Evolutionary conservation across 2,888 invertebrate species (phyloP).

Genomic region (Brenthis hecate): DNA sequence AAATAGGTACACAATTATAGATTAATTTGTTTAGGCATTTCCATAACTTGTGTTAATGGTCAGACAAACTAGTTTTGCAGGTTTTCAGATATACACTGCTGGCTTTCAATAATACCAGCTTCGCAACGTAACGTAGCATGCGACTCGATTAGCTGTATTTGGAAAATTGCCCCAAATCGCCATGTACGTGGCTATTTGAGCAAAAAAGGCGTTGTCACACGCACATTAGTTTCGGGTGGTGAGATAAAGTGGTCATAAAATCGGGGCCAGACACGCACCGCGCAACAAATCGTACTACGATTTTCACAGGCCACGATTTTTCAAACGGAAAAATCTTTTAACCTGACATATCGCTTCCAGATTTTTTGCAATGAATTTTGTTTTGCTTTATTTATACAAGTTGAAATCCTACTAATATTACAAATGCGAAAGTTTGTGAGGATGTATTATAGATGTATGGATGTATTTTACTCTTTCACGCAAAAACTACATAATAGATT

Average conservation of each 20-base stretch:
- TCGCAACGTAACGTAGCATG: background rate
- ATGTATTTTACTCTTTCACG: too few relatives aligned
- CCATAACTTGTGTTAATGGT: background rate
- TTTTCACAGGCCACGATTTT: slow-evolving; percentile 24
- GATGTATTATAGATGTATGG: too few relatives aligned
- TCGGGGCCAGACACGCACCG: slow-evolving; percentile 52
- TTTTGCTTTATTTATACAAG: background rate
- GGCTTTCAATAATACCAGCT: too few relatives aligned
- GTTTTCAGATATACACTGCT: too few relatives aligned
- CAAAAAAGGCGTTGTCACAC: slow-evolving; percentile 47
- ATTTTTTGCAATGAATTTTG: slow-evolving; percentile 9
- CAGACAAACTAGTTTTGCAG: background rate
- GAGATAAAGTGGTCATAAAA: slow-evolving; percentile 59
- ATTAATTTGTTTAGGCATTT: background rate
- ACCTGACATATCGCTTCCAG: slow-evolving; percentile 14
- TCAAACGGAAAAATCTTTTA: slow-evolving; percentile 21
- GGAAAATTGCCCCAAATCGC: slow-evolving; percentile 28
- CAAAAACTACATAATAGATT: too few relatives aligned
- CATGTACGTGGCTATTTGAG: slow-evolving; percentile 27
- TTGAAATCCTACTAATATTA: background rate
- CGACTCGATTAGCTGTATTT: slow-evolving; percentile 19
- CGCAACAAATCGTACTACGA: slow-evolving; percentile 49
- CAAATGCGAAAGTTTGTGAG: too few relatives aligned
- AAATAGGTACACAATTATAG: too few relatives aligned
- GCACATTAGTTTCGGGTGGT: slow-evolving; percentile 49